phyloP scores from a whole-genome alignment of 2,888 invertebrate genomes.

The Myopa tessellatipennis region DNA sequence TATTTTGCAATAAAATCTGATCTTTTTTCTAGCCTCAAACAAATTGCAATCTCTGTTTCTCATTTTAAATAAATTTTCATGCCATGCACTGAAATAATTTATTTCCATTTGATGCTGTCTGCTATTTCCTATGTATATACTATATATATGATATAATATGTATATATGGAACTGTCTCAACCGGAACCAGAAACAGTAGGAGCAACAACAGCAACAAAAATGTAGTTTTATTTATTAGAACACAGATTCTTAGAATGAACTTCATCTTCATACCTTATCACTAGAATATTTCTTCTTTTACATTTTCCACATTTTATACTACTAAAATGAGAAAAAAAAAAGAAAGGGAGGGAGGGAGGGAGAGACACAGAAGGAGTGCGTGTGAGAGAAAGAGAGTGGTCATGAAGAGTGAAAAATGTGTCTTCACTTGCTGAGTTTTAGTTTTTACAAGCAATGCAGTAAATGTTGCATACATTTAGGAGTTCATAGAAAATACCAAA shows the following conservation, averaged over 20 bases:
- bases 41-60: slow-evolving; percentile 28
- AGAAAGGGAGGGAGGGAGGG: too few species aligned
- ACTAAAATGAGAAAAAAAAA: too few species aligned
- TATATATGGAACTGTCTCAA: too few species aligned
- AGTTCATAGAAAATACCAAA: not conserved
- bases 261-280: not conserved
- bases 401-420: not conserved
- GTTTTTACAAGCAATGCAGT: not conserved
- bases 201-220: not conserved
- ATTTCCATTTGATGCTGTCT: slow-evolving; percentile 33
- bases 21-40: not conserved
- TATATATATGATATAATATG: too few species aligned
- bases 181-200: too few species aligned
- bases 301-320: too few species aligned
- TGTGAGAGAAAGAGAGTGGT: not conserved
- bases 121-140: not conserved
- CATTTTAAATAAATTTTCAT: slow-evolving; percentile 27
- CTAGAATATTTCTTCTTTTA: not conserved
- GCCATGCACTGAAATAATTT: slow-evolving; percentile 26
- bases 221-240: not conserved
- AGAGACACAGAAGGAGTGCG: too few species aligned
- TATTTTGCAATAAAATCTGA: not conserved
- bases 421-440: not conserved
- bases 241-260: not conserved
- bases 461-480: slow-evolving; percentile 3